Evolutionary conservation across 37 sponge, comb jelly and placozoan genomes (phyloP), one percentile per base, ranked within the genome.

Genomic region (Crambe crambe): DNA sequence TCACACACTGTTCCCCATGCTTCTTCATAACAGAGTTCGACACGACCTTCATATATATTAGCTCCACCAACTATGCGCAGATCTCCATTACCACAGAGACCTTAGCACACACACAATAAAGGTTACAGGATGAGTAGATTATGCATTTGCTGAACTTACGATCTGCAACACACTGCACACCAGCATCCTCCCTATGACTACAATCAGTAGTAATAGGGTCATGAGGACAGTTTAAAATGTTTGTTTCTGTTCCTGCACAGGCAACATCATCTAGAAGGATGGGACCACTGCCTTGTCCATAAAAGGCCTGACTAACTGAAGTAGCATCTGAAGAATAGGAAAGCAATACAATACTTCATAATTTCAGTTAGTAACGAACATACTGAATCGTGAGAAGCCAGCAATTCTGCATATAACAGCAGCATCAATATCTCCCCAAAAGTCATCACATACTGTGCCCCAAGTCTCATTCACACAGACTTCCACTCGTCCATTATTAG

Each of bases 401-500:
- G 30, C 29, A 20, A 29, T 5, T 20, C 63, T 61, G 25, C 63
- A 61, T 5, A 61, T 27, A 61, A 61, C 63, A 61, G n/a, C 30
- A 27, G 63, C 63, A 61, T 61, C 63, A 61, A 29, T 20, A 8
- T 9, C 12, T 8, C 63, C 25, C 63, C 63, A 61, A 8, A 20
- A 61, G 63, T 61, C 63, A 61, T 61, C 63, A 61, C 63, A 61
- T 29, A 61, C 63, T 61, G 63, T 61, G 25, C 63, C 63, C 63
- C 63, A 61, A 23, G 25, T 23, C 15, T 61, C 63, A 61, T 61
- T 61, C 4, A 29, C 25, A 61, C 63, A 61, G 25, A 61, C 29
- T 61, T 61, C 63, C 6, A 61, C 63, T 29, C 63, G 63, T 5
- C 63, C 63, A 61, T 8, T 61, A 23, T n/a, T n/a, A n/a, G 29